Evolutionary conservation across 2,797 vertebrate genomes (phyloP).

Genomic region (Coregonus ussuriensis): DNA sequence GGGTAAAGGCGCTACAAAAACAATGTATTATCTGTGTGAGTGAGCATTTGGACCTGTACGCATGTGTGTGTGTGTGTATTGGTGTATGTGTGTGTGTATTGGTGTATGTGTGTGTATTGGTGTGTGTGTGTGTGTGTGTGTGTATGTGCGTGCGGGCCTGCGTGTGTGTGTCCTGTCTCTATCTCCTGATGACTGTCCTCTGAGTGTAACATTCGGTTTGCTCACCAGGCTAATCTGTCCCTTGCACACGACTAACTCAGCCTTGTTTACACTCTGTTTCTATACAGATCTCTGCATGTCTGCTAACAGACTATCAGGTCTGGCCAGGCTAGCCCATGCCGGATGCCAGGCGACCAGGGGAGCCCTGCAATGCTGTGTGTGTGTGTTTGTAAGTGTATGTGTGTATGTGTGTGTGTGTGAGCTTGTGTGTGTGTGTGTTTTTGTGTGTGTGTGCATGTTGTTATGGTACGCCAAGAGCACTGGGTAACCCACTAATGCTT

Average conservation of each 20-base stretch:
- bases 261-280: constrained; percentile 12
- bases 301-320: neutral
- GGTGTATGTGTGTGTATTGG: no score
- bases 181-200: no score
- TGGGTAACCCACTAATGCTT: neutral
- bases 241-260: neutral
- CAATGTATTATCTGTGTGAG: neutral
- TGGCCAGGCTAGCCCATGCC: neutral
- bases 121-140: neutral
- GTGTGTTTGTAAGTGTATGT: neutral
- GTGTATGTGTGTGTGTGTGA: neutral
- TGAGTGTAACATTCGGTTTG: neutral
- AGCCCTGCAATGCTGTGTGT: neutral
- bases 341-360: neutral
- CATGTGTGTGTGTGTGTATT: no score
- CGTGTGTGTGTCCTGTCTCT: neutral
- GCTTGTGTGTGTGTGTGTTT: neutral
- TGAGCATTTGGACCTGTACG: neutral
- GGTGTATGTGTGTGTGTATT: no score
- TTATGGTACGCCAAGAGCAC: neutral
- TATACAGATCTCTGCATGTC: constrained; percentile 7
- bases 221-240: constrained; percentile 6
- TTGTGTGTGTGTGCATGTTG: neutral
- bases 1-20: no score
- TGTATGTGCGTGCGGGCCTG: constrained; percentile 10